phyloP scores from a whole-genome alignment of 2,888 invertebrate genomes.

The Eupithecia subfuscata region DNA sequence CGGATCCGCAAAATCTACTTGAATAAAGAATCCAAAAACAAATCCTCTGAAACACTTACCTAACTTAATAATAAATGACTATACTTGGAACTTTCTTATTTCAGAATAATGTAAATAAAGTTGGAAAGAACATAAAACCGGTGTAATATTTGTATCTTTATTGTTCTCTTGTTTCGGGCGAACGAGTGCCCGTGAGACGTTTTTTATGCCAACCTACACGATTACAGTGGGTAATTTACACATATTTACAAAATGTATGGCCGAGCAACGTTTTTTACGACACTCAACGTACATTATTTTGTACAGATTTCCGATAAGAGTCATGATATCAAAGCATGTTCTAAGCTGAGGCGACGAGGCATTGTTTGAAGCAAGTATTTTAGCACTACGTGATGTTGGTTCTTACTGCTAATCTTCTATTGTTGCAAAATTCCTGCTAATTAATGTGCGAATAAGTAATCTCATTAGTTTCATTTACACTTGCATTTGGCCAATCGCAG shows the following conservation, averaged over 20 bases:
- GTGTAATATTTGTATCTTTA: constrained; percentile 46
- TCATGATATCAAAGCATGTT: constrained; percentile 2
- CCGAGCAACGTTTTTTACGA: not conserved
- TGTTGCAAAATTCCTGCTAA: constrained; percentile 2
- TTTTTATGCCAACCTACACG: not conserved
- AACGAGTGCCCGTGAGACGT: constrained; percentile 32
- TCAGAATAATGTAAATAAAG: constrained; percentile 45
- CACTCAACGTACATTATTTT: constrained; percentile 1
- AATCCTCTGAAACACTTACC: constrained; percentile 38
- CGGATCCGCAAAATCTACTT: constrained; percentile 22
- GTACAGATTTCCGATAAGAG: constrained; percentile 9
- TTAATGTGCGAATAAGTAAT: not conserved
- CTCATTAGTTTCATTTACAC: not conserved
- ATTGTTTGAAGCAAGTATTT: constrained; percentile 30
- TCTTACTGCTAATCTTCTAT: constrained; percentile 4
- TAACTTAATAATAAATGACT: constrained; percentile 45
- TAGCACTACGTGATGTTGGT: not conserved
- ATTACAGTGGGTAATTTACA: not conserved
- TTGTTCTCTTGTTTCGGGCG: constrained; percentile 42
- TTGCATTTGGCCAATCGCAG: not conserved
- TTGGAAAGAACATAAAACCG: constrained; percentile 43
- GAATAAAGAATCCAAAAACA: constrained; percentile 34
- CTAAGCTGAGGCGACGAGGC: constrained; percentile 27
- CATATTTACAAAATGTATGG: constrained; percentile 7
- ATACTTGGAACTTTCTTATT: constrained; percentile 46